Evolutionary conservation across 2,888 invertebrate genomes (phyloP).

Genomic region (Xestia xanthographa): DNA sequence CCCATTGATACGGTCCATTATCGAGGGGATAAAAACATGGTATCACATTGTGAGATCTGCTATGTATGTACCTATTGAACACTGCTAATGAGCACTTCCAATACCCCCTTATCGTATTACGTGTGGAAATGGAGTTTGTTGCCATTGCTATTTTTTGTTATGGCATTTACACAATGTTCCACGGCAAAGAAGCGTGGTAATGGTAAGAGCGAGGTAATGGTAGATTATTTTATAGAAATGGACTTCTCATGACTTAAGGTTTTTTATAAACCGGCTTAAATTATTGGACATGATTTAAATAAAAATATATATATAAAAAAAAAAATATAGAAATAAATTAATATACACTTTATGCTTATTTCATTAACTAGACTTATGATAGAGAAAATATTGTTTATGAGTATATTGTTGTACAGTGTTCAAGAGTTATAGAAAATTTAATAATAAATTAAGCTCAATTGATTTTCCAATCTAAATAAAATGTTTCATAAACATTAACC

Average conservation of each 20-base stretch:
- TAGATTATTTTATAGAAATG: neutral
- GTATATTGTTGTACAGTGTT: neutral
- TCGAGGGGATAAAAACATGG: conserved; percentile 58
- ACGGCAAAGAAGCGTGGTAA: neutral
- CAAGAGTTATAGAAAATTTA: neutral
- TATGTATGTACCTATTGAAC: conserved; percentile 60
- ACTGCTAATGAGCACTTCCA: conserved; percentile 54
- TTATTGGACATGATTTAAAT: too few relatives aligned
- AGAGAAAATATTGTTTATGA: neutral
- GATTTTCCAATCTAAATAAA: neutral
- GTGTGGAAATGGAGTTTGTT: conserved; percentile 23
- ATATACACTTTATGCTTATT: neutral
- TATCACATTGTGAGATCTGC: conserved; percentile 65
- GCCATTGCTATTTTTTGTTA: conserved; percentile 10
- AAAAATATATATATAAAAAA: too few relatives aligned
- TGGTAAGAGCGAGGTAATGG: neutral
- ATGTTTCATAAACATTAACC: neutral
- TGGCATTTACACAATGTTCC: conserved; percentile 4
- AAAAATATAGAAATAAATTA: neutral
- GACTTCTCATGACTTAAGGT: too few relatives aligned
- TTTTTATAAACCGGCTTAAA: too few relatives aligned
- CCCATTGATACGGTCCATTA: conserved; percentile 54
- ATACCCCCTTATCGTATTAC: conserved; percentile 32
- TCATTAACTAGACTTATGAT: neutral
- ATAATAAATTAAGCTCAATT: neutral